Conservation (phyloP, 2,113 vertebrate species). For the Nesoenas mayeri region DNA sequence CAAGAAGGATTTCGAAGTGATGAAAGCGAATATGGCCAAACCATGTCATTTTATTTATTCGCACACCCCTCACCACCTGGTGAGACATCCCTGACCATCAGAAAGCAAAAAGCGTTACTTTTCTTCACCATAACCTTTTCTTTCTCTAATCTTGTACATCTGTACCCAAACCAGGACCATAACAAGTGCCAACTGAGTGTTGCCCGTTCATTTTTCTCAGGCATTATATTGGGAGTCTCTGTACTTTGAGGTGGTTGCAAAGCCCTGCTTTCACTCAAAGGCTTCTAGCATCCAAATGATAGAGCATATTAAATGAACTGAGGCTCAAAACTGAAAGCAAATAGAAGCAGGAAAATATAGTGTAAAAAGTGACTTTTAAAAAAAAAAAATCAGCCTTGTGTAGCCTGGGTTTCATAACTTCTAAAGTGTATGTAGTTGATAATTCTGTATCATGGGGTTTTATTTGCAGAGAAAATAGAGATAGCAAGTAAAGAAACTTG, state of each 20-base stretch:
- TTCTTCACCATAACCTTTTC: background rate
- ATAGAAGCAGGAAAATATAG: background rate
- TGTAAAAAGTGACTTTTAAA: background rate
- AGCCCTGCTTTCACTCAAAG: background rate
- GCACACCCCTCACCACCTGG: accelerated
- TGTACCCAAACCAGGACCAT: background rate
- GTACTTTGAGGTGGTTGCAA: background rate
- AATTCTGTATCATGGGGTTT: background rate
- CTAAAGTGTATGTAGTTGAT: background rate
- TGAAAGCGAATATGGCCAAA: background rate
- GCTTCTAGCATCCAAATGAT: background rate
- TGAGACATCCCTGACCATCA: background rate
- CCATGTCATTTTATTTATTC: accelerated
- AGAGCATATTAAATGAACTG: background rate
- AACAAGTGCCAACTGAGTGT: accelerated
- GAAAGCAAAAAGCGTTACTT: background rate
- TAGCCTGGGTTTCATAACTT: background rate
- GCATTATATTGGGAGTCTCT: background rate
- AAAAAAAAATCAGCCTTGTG: background rate
- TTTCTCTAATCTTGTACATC: background rate
- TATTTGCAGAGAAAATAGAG: background rate
- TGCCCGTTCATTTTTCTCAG: accelerated
- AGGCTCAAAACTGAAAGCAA: background rate
- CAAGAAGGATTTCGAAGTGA: background rate
- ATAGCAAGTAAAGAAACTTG: background rate